Conservation (phyloP, 1,140 invertebrate genomes). For the Alviniconcha marisindica region DNA sequence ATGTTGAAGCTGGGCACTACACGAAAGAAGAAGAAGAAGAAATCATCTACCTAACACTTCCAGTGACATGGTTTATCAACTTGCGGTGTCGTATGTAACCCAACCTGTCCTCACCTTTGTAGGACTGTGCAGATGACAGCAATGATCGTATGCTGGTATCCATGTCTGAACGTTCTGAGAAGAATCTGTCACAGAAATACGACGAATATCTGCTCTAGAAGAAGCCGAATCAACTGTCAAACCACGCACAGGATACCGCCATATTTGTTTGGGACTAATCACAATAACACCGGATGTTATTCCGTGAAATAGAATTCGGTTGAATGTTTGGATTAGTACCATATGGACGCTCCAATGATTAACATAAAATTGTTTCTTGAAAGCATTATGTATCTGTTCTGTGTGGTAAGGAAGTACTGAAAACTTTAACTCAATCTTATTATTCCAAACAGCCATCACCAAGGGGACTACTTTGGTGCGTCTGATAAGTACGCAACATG, state of each 20-base stretch:
- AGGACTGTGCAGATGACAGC: conserved; percentile 47
- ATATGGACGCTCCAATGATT: no score
- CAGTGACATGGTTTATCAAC: no score
- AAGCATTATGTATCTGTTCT: background rate
- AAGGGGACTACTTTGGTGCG: conserved; percentile 12
- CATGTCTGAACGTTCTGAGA: conserved; percentile 39
- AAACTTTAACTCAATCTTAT: background rate
- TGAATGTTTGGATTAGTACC: no score
- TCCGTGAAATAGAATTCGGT: conserved; percentile 28
- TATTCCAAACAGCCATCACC: background rate
- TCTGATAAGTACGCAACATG: conserved; percentile 34
- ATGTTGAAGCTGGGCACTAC: no score
- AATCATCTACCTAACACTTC: no score
- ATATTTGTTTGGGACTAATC: conserved; percentile 31
- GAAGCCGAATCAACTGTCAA: background rate
- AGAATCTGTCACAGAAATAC: no score
- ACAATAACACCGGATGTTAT: conserved; percentile 37
- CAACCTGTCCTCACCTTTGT: conserved; percentile 39
- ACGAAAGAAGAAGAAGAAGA: no score
- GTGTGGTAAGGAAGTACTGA: background rate
- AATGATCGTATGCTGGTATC: conserved; percentile 55
- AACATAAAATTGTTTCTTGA: background rate
- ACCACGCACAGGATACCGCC: conserved; percentile 6
- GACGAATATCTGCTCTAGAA: no score
- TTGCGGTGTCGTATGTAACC: no score